Conservation (phyloP, 92 coral and sea anemone genomes). For the Diadumene lineata region DNA sequence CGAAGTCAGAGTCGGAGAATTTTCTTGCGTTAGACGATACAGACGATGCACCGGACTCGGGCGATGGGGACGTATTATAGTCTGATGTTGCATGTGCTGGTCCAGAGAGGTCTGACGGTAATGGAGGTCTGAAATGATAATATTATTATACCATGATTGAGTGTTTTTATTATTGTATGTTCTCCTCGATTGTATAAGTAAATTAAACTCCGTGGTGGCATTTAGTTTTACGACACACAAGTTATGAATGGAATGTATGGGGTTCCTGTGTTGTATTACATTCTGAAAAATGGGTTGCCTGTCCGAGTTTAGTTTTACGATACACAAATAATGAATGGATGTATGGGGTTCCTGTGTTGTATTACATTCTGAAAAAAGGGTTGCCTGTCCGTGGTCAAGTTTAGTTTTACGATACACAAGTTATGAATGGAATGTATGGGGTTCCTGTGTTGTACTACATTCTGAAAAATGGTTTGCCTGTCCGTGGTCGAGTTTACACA, state of each 20-base stretch:
- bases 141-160: too few species aligned
- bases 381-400: too few species aligned
- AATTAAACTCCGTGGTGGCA: too few species aligned
- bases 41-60: slow-evolving; percentile 73
- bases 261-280: background rate
- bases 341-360: background rate
- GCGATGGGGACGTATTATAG: slow-evolving; percentile 67
- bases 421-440: background rate
- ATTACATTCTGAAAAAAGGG: background rate
- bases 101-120: slow-evolving; percentile 81
- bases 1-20: slow-evolving; percentile 67
- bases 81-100: slow-evolving; percentile 73
- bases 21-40: slow-evolving; percentile 64
- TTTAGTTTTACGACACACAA: too few species aligned
- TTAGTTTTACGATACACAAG: too few species aligned
- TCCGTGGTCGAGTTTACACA: too few species aligned
- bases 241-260: background rate
- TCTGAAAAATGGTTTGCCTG: background rate
- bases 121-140: slow-evolving; percentile 64
- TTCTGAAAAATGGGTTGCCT: background rate
- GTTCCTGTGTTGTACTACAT: background rate
- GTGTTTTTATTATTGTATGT: too few species aligned
- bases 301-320: too few species aligned
- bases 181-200: too few species aligned
- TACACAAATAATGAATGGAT: too few species aligned